Base-by-base conservation (phyloP, 1,140 invertebrate species). In the Octopus bimaculoides region DNA sequence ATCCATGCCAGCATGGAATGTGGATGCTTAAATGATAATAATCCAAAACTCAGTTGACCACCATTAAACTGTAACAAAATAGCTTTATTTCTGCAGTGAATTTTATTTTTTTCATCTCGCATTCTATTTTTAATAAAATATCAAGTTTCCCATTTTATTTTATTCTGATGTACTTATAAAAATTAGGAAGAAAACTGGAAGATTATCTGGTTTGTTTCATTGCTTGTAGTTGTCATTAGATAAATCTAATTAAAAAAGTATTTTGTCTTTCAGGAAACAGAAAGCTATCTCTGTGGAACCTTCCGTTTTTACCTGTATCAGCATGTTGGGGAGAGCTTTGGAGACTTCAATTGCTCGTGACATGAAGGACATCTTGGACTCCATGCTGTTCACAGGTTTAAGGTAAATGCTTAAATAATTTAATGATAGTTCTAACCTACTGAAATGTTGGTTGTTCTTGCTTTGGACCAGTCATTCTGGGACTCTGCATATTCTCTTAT, bases 241-340 rank as follows among this genome's bases (percentile, higher is more conserved):
- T 61, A 61, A 61, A 12, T 61, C 17, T 61, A 41, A 41, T 41
- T 41, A 41, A 41, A 41, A 41, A 41, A 41, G 26, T 71, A 66
- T 74, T 84, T 82, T 74, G 54, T 41, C 52, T 86, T 85, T 75
- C 81, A 92, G 91, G 84, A 91, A 91, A 81, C 92, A 95, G 78
- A 89, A 92, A 12, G 85, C 90, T 90, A 75, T 88, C 26, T 84
- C 90, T 0, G 92, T 97, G 20, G 97, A 99, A 85, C 95, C 96
- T 0, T 93, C 96, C 0, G 94, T 99, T 53, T 98, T 98, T 90
- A 94, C 95, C 14, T 99, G 97, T 87, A 94, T 99, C n/a, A 97
- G 96, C 55, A 92, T 99, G 80, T 88, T 99, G 2, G 95, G 95
- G 0, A 94, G 95, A 88, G 96, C 97, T 10, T 94, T 97, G 0